phyloP scores from a whole-genome alignment of 1,140 invertebrate species.

The Saccostrea cuccullata region DNA sequence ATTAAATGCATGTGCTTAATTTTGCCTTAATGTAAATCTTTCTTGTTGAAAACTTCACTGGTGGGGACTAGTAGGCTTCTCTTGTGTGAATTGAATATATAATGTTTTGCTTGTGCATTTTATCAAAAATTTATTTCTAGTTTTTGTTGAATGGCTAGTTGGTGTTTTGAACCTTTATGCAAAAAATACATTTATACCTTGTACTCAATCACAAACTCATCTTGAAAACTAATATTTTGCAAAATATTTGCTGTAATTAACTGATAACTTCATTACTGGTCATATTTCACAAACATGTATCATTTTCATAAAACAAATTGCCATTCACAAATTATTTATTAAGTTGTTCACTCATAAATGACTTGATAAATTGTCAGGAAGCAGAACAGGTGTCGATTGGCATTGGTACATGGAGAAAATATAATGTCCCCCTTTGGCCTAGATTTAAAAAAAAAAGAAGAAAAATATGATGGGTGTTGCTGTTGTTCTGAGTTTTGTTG shows the following conservation, averaged over 20 bases:
- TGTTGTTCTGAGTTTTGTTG: slow-evolving; percentile 47
- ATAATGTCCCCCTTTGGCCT: not conserved
- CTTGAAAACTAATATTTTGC: slow-evolving; percentile 32
- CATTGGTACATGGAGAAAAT: not conserved
- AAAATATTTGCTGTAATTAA: not conserved
- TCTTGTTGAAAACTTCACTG: not conserved
- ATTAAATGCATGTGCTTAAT: not conserved
- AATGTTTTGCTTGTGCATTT: not conserved
- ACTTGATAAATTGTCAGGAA: not conserved
- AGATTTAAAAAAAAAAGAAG: not conserved
- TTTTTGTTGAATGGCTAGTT: slow-evolving; percentile 29
- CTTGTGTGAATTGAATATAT: not conserved
- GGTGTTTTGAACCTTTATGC: not conserved
- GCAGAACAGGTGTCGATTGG: not conserved
- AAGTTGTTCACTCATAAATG: not conserved
- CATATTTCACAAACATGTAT: slow-evolving; percentile 10
- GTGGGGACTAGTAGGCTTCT: not conserved
- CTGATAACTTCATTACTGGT: slow-evolving; percentile 8
- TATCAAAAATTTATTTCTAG: not conserved
- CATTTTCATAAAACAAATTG: slow-evolving; percentile 17
- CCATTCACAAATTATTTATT: not conserved
- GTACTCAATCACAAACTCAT: slow-evolving; percentile 13
- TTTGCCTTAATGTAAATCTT: not conserved
- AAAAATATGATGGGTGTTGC: not conserved
- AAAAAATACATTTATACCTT: slow-evolving; percentile 11